Evolutionary conservation across 2,113 vertebrate species (phyloP), one percentile per base, ranked within the genome.

Genomic region (Pterophyllum scalare): DNA sequence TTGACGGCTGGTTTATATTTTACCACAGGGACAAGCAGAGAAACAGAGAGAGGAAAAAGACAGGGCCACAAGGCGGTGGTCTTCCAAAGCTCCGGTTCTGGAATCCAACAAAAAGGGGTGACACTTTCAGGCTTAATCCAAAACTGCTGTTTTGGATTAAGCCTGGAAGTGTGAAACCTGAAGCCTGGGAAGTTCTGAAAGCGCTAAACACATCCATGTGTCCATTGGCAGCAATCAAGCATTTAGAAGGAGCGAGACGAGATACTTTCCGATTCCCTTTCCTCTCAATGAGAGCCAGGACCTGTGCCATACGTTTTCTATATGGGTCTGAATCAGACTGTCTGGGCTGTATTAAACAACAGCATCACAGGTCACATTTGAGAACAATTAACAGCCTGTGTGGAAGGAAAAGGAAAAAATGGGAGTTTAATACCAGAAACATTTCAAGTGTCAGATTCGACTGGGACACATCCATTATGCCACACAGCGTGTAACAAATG

Each of bases 361-460:
- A 81, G 76, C 83, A 77, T 89, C 91, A 82, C 81, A 83, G 90
- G 92, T 93, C 90, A 94, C 91, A 94, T 94, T 95, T 93, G 93
- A 90, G 81, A 95, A 85, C 91, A 91, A 94, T 95, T 93, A 94
- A 91, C 75, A 60, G 64, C 79, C 64, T 59, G 64, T 20, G 46
- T 79, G 81, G 46, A 81, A 60, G 75, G 75, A 59, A 78, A 83
- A 59, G 79, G 85, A n/a, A n/a, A n/a, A n/a, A 74, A 95, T 95
- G 88, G 81, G 83, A 90, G 92, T 94, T 94, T 92, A 95, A 95
- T 93, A 91, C 81, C 33, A 80, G 84, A 77, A 92, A 90, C 92
- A 93, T 92, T 95, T 91, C 79, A 90, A 93, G 86, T 88, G 93
- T 94, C 91, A 91, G 81, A 82, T 81, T 75, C 2, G 52, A 90